Conservation (phyloP, 2,888 invertebrate genomes). For the Amorpha juglandis region DNA sequence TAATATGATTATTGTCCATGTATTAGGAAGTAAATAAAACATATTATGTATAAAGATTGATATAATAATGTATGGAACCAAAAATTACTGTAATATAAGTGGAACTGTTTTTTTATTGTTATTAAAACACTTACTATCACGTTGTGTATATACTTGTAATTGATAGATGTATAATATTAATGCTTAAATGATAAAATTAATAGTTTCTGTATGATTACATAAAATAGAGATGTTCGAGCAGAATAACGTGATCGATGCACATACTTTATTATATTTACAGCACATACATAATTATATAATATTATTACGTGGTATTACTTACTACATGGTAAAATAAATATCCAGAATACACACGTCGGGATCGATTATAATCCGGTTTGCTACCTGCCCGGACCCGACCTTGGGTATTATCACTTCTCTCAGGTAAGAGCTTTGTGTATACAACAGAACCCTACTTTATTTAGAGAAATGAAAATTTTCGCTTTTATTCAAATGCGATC, state of each 20-base stretch:
- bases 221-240: too few species aligned
- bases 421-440: conserved; percentile 70
- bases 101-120: too few species aligned
- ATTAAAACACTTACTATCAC: too few species aligned
- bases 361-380: conserved; percentile 68
- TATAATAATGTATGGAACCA: too few species aligned
- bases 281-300: conserved; percentile 16
- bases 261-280: conserved; percentile 12
- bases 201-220: neutral
- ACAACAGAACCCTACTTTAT: conserved; percentile 49
- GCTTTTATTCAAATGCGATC: conserved; percentile 48
- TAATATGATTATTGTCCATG: too few species aligned
- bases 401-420: conserved; percentile 61
- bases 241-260: neutral
- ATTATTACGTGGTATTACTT: conserved; percentile 7
- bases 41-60: too few species aligned
- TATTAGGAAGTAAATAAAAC: too few species aligned
- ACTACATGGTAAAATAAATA: conserved; percentile 44
- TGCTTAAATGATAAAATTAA: too few species aligned
- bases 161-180: too few species aligned
- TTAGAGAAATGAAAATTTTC: conserved; percentile 51
- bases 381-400: conserved; percentile 70
- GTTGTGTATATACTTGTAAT: too few species aligned
- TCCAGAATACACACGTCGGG: conserved; percentile 48
- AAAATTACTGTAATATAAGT: too few species aligned